Evolutionary conservation across 2,888 invertebrate genomes (phyloP).

Genomic region (Drosophila colorata): DNA sequence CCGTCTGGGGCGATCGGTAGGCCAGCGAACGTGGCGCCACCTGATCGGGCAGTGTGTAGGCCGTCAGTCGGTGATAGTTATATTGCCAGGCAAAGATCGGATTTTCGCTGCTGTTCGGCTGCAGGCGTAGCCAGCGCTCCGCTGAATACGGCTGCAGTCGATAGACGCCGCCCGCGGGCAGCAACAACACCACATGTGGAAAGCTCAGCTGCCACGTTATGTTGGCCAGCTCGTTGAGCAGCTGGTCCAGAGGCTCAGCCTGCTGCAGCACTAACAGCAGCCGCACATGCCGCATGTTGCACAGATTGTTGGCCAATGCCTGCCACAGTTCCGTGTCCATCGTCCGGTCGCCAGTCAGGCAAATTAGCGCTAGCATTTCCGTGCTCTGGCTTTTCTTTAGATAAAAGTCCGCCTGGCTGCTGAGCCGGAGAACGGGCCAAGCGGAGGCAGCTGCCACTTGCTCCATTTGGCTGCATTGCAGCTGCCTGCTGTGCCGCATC

Average conservation of each 20-base stretch:
- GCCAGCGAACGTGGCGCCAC: constrained; percentile 39
- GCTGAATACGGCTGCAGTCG: constrained; percentile 51
- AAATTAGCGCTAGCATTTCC: constrained; percentile 57
- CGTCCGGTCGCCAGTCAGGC: constrained; percentile 16
- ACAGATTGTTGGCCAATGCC: constrained; percentile 47
- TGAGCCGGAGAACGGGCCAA: constrained; percentile 42
- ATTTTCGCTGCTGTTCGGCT: neutral
- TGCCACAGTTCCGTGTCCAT: constrained; percentile 51
- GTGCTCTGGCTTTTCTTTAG: constrained; percentile 36
- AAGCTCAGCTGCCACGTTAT: constrained; percentile 19
- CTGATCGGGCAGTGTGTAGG: constrained; percentile 57
- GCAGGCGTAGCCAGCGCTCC: constrained; percentile 38
- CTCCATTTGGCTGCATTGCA: constrained; percentile 25
- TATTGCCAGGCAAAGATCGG: constrained; percentile 31
- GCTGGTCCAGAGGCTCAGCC: neutral
- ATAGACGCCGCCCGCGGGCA: neutral
- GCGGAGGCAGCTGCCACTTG: constrained; percentile 6
- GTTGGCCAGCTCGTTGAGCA: constrained; percentile 12
- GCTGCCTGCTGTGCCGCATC: constrained; percentile 42
- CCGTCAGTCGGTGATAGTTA: constrained; percentile 33
- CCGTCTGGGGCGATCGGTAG: constrained; percentile 35
- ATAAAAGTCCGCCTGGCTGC: constrained; percentile 27
- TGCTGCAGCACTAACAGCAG: constrained; percentile 39
- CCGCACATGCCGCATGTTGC: constrained; percentile 60
- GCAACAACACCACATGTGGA: constrained; percentile 41